Evolutionary conservation across 2,797 vertebrate genomes (phyloP), one percentile per base, ranked within the genome.

Genomic region (Huso huso): DNA sequence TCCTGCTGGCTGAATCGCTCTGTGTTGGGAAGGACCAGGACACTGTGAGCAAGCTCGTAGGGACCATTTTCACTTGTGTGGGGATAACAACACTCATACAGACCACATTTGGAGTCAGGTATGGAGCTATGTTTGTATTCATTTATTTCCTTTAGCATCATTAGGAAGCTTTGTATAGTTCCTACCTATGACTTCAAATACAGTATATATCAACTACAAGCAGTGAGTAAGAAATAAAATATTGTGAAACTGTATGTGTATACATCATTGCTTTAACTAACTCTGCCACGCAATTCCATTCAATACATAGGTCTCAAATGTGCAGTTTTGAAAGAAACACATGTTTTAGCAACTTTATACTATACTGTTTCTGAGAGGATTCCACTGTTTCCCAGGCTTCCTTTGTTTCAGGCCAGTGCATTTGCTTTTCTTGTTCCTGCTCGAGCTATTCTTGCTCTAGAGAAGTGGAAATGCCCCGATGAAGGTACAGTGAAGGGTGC

Each of bases 1-100:
- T 99, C 80, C 89, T 99, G 8, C 82, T 99, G 81, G 95, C 95
- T 0, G 93, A 98, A 68, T 88, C 94, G 49, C 90, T 98, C 81
- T 99, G 96, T 18, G 92, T 99, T 51, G 93, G 93, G 50, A 88
- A 71, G 10, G 96, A 99, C 83, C 96, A 98, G 80, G 81, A 88
- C 77, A 89, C 94, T 1, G 82, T 98, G 62, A 97, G 95, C 74
- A 92, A 93, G 77, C 90, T 99, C 74, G 95, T 98, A 0, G 95
- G 96, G 72, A 98, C 95, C 71, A 99, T 99, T 79, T 99, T 99
- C 83, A 92, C 91, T 64, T 96, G 94, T 0, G 95, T 98, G 6
- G 95, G 95, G 49, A 76, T 98, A 82, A 99, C 96, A 68, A 98
- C 96, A 1, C 88, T 99, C 70, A 93, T 99, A 75, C 96, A 99